These are phyloP conservation scores for Pongo abelii DNA, from an alignment of 2,113 vertebrate species.

Conservation along the genomic window DNA sequence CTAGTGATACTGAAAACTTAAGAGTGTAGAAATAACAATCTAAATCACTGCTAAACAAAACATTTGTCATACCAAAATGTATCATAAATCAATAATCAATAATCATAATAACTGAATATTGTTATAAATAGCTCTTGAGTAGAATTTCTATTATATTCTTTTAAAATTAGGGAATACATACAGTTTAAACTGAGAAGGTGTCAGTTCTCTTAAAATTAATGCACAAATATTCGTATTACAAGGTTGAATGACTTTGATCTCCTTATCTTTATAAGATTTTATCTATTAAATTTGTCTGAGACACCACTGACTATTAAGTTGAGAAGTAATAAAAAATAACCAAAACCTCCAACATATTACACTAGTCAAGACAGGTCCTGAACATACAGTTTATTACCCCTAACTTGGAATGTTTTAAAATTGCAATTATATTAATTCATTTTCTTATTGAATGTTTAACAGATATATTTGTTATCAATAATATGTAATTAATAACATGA, in stretches of 20 bases:
- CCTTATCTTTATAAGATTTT: neutral
- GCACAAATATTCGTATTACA: neutral
- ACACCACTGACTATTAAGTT: neutral
- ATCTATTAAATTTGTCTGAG: neutral
- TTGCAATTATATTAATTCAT: neutral
- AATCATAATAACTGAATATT: neutral
- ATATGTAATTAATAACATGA: neutral
- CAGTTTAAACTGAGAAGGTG: neutral
- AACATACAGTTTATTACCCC: neutral
- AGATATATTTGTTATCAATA: neutral
- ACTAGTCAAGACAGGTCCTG: neutral
- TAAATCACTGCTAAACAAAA: neutral
- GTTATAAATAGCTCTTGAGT: neutral
- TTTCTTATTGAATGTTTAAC: neutral
- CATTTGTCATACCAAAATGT: neutral
- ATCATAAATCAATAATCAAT: neutral
- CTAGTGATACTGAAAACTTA: neutral
- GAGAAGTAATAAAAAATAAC: neutral
- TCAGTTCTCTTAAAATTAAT: neutral
- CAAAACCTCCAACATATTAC: neutral
- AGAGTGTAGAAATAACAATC: neutral
- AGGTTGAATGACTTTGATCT: neutral
- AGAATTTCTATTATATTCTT: neutral
- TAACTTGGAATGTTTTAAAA: neutral
- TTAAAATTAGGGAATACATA: neutral